Evolutionary conservation across 2,113 vertebrate species (phyloP).

Genomic region (Coreoperca whiteheadi): DNA sequence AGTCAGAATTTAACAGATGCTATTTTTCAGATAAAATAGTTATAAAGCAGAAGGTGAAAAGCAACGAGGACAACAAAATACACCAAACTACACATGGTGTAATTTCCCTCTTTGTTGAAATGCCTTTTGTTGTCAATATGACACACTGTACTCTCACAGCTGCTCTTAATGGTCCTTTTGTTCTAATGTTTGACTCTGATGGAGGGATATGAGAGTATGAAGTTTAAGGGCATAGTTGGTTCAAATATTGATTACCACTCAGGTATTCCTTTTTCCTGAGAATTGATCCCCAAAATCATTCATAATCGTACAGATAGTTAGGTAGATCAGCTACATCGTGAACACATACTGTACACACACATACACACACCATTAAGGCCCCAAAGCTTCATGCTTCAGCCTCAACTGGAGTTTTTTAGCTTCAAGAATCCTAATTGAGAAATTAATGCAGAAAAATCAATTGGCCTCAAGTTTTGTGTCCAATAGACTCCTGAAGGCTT

Average conservation of each 20-base stretch:
- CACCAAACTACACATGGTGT: slow-evolving; percentile 26
- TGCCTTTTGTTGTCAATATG: slow-evolving; percentile 61
- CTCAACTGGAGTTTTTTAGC: slow-evolving; percentile 53
- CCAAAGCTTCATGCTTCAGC: slow-evolving; percentile 57
- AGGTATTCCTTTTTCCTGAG: slow-evolving; percentile 61
- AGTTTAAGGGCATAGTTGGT: slow-evolving; percentile 70
- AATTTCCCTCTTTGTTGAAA: slow-evolving; percentile 58
- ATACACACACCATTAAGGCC: slow-evolving; percentile 51
- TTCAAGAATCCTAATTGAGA: slow-evolving; percentile 81
- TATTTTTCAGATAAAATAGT: not conserved
- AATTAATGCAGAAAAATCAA: slow-evolving; percentile 86
- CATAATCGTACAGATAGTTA: slow-evolving; percentile 63
- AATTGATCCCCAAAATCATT: slow-evolving; percentile 77
- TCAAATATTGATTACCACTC: slow-evolving; percentile 75
- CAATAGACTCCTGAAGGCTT: slow-evolving; percentile 76
- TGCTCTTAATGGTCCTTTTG: slow-evolving; percentile 70
- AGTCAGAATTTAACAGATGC: slow-evolving; percentile 2
- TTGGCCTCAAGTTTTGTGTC: slow-evolving; percentile 81
- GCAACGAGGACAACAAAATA: slow-evolving; percentile 16
- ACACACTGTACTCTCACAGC: slow-evolving; percentile 57
- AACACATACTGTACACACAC: slow-evolving; percentile 19
- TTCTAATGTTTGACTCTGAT: slow-evolving; percentile 56
- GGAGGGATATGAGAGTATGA: slow-evolving; percentile 56
- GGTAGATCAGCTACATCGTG: slow-evolving; percentile 58
- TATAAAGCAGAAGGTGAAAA: slow-evolving; percentile 5